Base-by-base conservation (phyloP, 1,140 invertebrate species). In the Hesperophylax magnus region DNA sequence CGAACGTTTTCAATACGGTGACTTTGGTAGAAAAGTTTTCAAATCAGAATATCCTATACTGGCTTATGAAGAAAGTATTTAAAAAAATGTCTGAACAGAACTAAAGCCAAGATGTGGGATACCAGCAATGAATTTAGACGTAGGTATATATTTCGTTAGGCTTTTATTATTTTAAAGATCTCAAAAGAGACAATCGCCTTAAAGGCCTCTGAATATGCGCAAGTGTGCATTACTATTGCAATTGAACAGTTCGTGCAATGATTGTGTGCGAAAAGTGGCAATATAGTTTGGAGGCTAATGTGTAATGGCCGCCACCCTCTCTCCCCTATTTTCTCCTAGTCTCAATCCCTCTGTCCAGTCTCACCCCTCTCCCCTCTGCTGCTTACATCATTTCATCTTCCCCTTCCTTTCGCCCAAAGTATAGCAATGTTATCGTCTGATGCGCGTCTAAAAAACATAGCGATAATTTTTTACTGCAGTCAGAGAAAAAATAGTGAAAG, bases 241-340 rank as follows among this genome's bases (percentile, higher is more conserved):
- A 34, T 67, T 67, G 63, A 14, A 34, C 27, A 47, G 11, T 14
- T 39, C 47, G n/a, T 15, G 39, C 34, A 34, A 27, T 56, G 24
- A 56, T 61, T 24, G 74, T 47, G 56, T 53, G 39, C 52, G 52
- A 69, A 60, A 71, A 65, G 77, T 79, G 77, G 77, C 77, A 79
- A 79, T 67, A 79, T 58, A 71, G 77, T 58, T 67, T 39, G 65
- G 63, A 47, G 77, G 39, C 60, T 79, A 79, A 79, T 79, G 65
- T 65, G 27, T 79, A 79, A 79, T 79, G 65, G 77, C 53, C 65
- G 31, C 31, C 63, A 58, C 77, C 77, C 65, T 56, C 67, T 20
- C 34, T 31, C 15, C 22, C 77, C 56, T 60, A 15, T 54, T 34
- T 14, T 2, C 18, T 24, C 52, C 47, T 15, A 34, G 31, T 53